Base-by-base conservation (phyloP, 1,140 invertebrate genomes). In the Andrena cerasifolii region DNA sequence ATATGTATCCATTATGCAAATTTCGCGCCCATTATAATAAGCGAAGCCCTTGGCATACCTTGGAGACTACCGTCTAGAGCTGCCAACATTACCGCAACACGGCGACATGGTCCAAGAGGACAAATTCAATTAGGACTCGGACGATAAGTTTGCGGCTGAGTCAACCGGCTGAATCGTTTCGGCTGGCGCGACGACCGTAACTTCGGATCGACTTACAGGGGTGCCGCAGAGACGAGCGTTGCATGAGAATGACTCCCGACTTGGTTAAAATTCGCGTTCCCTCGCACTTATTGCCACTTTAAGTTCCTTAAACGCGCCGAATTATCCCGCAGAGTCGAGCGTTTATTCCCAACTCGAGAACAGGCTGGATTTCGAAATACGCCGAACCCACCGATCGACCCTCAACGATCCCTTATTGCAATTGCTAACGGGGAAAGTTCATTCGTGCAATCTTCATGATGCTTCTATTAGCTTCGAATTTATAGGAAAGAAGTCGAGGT, bases 1-100 rank as follows among this genome's bases (percentile, higher is more conserved):
- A 92, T 92, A 92, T 91, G 90, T 91, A 91, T 91, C 89, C 88
- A 91, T 91, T 91, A 91, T 91, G 90, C 87, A 91, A 91, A 91
- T 91, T 91, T 89, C 84, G 84, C 87, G 86, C 86, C 89, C 88
- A 91, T 91, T 91, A 91, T 91, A 90, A 91, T 91, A 91, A 91
- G 90, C 90, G 89, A 89, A 90, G 87, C 84, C 82, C 89, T 89
- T 77, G 85, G 84, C 83, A 70, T 89, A 86, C 87, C 88, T 88
- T 80, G 66, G 83, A 79, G 76, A 83, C 85, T 82, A 43, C 28
- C 82, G 86, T 87, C 83, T 87, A 88, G 88, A 89, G 89, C 88
- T 89, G 87, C 80, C 88, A 87, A 89, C 87, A 90, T 90, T 89
- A 89, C 84, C 80, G 70, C 88, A 90, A 90, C 89, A 89, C 79